A percentile compares a stretch with the other conserved stretches of the same genome.
These are phyloP conservation scores for Lanius collurio DNA, from an alignment of 2,113 vertebrate genomes.

Conservation along the genomic window DNA sequence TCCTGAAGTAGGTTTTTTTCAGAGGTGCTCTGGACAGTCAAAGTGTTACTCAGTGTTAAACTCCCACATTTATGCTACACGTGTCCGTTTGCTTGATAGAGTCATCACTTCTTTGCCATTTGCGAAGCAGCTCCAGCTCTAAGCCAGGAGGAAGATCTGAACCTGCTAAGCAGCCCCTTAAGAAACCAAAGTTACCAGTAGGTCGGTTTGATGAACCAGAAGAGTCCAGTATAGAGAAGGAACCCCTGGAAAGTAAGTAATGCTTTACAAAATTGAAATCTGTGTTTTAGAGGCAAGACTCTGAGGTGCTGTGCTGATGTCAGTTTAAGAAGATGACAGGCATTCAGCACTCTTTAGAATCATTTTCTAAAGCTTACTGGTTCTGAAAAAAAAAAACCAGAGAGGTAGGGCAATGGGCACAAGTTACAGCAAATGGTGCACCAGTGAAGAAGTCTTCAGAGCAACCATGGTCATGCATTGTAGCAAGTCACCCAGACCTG, in stretches of 20 bases:
- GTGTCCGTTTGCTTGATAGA: background rate
- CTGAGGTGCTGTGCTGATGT: background rate
- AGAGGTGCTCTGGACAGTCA: background rate
- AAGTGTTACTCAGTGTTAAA: background rate
- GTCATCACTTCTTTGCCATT: constrained; percentile 16
- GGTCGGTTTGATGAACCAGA: constrained; percentile 87
- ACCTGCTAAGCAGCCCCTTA: constrained; percentile 72
- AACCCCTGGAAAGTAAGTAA: constrained; percentile 85
- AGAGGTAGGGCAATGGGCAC: background rate
- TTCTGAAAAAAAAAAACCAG: background rate
- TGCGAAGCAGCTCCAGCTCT: constrained; percentile 53
- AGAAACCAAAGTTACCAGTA: constrained; percentile 86
- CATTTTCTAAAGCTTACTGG: background rate
- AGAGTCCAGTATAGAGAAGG: constrained; percentile 72
- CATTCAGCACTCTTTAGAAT: background rate
- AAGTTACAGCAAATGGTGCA: background rate
- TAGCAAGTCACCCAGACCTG: background rate
- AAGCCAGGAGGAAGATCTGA: constrained; percentile 54
- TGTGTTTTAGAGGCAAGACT: background rate
- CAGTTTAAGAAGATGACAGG: background rate
- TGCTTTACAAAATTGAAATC: background rate
- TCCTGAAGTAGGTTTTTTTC: background rate
- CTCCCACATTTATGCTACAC: background rate
- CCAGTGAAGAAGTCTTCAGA: background rate
- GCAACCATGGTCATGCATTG: background rate